Conservation (phyloP, 2,888 invertebrate species). For the Apodemia mormo region DNA sequence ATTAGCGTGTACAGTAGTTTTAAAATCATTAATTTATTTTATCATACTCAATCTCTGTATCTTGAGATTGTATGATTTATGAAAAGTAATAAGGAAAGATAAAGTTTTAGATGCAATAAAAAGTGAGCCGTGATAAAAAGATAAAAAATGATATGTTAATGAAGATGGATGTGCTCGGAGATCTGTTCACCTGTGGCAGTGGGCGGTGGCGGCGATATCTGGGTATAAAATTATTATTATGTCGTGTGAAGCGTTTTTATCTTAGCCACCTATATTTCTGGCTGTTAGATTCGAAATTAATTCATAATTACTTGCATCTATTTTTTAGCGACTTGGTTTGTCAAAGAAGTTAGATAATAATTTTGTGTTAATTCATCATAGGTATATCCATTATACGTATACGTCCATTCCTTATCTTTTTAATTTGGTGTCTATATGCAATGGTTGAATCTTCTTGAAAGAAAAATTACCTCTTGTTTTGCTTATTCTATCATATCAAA, state of each 20-base stretch:
- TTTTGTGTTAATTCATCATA: too few relatives aligned
- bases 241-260: not conserved
- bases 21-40: not conserved
- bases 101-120: constrained; percentile 23
- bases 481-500: too few relatives aligned
- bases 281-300: too few relatives aligned
- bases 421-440: too few relatives aligned
- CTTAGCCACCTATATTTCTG: not conserved
- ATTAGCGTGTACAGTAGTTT: not conserved
- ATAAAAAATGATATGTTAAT: constrained; percentile 50
- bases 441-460: too few relatives aligned
- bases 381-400: too few relatives aligned
- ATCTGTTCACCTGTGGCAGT: not conserved
- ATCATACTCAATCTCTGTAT: constrained; percentile 2
- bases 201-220: not conserved
- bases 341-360: too few relatives aligned
- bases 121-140: constrained; percentile 44
- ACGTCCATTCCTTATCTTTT: too few relatives aligned
- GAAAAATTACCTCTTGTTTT: too few relatives aligned
- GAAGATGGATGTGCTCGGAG: constrained; percentile 46
- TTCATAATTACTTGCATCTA: too few relatives aligned
- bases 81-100: constrained; percentile 24
- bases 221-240: not conserved
- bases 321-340: too few relatives aligned
- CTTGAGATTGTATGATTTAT: constrained; percentile 10